Base-by-base conservation (phyloP, 1,140 invertebrate species). In the Tetramorium simillimum region DNA sequence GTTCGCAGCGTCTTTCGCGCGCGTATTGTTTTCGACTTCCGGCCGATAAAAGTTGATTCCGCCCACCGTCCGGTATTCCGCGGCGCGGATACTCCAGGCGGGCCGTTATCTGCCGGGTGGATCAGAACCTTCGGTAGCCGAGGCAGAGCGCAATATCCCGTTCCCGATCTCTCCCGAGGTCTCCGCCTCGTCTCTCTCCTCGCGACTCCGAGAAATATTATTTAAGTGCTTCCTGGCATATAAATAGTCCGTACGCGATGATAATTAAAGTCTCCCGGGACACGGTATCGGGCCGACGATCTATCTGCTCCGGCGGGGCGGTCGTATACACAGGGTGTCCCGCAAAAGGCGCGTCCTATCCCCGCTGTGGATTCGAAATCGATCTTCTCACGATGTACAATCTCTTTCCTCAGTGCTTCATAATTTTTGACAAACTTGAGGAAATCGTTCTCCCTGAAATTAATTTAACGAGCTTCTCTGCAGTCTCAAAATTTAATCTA, bases 181-280 rank as follows among this genome's bases (percentile, higher is more conserved):
- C 21, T 51, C 9, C 51, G 18, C 33, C 49, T 53, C 43, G n/a
- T 14, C 10, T 56, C 53, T 53, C 51, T 37, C 62, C 76, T 86
- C 92, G 92, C 87, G 90, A 90, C 91, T 92, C 90, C 88, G 89
- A 94, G 93, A 94, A 95, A 95, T 95, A 95, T 95, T 95, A 95
- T 95, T 95, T 95, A 95, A 95, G 93, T 93, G 93, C 93, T 95
- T 95, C 94, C 95, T 95, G 95, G 93, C 94, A 94, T 94, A 95
- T 95, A 95, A 95, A 95, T 95, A 95, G 92, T 92, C 92, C 90
- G 90, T 94, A 93, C 93, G 92, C 93, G 94, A 95, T 95, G 93
- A 95, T 95, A 95, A 95, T 95, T 95, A 95, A 94, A 95, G 93
- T 94, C 89, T 86, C 92, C 70, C 85, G 82, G 81, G 90, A 89